A percentile compares a stretch with the other conserved stretches of the same genome.
Conservation (phyloP, 2,888 invertebrate species). For the Choreutis nemorana region DNA sequence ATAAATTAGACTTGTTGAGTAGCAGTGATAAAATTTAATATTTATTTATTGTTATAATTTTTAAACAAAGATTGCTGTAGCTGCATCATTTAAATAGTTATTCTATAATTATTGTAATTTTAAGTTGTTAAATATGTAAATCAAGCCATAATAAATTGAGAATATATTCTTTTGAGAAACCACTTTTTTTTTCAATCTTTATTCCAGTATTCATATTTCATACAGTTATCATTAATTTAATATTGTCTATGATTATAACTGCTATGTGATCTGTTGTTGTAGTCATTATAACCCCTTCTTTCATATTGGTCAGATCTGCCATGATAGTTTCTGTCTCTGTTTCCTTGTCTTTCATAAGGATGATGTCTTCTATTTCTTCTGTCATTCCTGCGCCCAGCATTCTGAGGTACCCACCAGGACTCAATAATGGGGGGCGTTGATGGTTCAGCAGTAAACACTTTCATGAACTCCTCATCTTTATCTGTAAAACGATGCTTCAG, state of each 20-base stretch:
- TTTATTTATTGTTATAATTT: slow-evolving; percentile 60
- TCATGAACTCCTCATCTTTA: slow-evolving; percentile 69
- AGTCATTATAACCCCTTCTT: slow-evolving; percentile 16
- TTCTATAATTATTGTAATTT: slow-evolving; percentile 61
- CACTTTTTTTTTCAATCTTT: slow-evolving; percentile 22
- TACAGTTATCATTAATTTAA: slow-evolving; percentile 12
- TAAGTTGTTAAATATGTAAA: slow-evolving; percentile 67
- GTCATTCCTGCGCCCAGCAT: slow-evolving; percentile 31
- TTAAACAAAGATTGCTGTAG: slow-evolving; percentile 51
- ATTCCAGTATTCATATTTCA: slow-evolving; percentile 5
- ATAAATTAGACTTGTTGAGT: slow-evolving; percentile 59
- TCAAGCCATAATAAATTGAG: slow-evolving; percentile 67
- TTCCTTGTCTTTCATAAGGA: slow-evolving; percentile 21
- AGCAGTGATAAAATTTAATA: slow-evolving; percentile 55
- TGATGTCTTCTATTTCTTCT: slow-evolving; percentile 26
- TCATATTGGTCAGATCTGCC: neutral
- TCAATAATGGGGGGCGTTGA: slow-evolving; percentile 68
- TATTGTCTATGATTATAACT: no score
- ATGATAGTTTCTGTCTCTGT: slow-evolving; percentile 2
- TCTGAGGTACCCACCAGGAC: slow-evolving; percentile 53
- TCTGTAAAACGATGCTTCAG: slow-evolving; percentile 69
- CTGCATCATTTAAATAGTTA: slow-evolving; percentile 59
- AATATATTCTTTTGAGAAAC: slow-evolving; percentile 64
- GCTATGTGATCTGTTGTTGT: slow-evolving; percentile 15
- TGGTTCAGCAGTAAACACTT: slow-evolving; percentile 37